Conservation (phyloP, 1,140 invertebrate genomes). For the Globodera ellingtonae region DNA sequence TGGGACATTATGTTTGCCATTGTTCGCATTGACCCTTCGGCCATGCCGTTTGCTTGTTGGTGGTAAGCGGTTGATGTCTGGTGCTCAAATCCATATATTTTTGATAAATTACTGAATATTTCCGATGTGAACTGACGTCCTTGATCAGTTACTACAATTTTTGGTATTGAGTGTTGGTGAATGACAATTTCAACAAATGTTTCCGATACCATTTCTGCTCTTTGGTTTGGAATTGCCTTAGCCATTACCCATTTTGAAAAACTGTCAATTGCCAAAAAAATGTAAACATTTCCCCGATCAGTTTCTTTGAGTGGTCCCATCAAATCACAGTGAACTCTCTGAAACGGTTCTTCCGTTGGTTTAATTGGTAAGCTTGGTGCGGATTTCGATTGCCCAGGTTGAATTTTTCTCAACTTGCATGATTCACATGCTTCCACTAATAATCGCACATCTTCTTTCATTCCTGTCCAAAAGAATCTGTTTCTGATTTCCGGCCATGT, state of each 20-base stretch:
- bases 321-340: background rate
- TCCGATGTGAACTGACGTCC: too few relatives aligned
- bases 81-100: background rate
- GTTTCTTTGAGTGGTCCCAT: background rate
- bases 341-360: slow-evolving; percentile 1
- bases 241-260: background rate
- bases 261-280: background rate
- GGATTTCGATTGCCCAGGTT: background rate
- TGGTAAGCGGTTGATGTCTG: background rate
- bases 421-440: background rate
- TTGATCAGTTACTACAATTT: background rate
- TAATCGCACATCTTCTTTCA: background rate
- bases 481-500: background rate
- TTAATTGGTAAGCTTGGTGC: background rate
- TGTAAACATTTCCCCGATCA: background rate
- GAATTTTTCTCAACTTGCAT: background rate
- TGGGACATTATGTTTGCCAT: background rate
- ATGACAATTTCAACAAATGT: background rate
- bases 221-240: background rate
- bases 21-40: background rate
- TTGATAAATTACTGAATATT: background rate
- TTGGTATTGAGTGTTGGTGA: background rate
- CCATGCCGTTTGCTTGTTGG: background rate
- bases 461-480: background rate
- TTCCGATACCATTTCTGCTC: background rate